Base-by-base conservation (phyloP, 1,140 invertebrate genomes). In the Apis dorsata region DNA sequence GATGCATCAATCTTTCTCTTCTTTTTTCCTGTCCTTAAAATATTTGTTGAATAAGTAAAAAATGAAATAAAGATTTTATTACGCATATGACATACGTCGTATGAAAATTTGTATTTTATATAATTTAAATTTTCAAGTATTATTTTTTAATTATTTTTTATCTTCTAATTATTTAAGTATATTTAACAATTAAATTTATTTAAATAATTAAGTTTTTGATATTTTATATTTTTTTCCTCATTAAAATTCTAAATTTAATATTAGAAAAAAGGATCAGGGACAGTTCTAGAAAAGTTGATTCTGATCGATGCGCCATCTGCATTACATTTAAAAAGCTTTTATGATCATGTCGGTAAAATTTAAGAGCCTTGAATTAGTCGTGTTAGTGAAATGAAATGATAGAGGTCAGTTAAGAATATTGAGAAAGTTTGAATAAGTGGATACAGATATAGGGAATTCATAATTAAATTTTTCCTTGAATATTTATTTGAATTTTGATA, bases 261-360 rank as follows among this genome's bases (percentile, higher is more conserved):
- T 75, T 78, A 49, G 49, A 74, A 71, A 84, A 86, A 84, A 81
- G 19, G 51, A 19, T 62, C 21, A 21, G 72, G n/a, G 44, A 78
- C 59, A 78, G 21, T 78, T 87, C 69, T 53, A 76, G 59, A 74
- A 82, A 59, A 85, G 71, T 62, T 80, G 24, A 57, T 13, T 75
- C 60, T 59, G 87, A 88, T 57, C 68, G 74, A 12, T 13, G 84
- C 84, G 87, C 86, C 81, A 74, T 86, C 86, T 49, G n/a, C 59
- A 71, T 49, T 63, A 55, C 69, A 72, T 60, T 80, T 78, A 65
- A 63, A 68, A 88, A 89, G 71, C 78, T 88, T 12, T 68, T 49
- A 75, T 60, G 51, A 74, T 77, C 66, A 62, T 34, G 87, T 89
- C 86, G 87, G 87, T 89, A 89, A 85, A 85, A 72, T 44, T 28